Conservation (phyloP, 2,113 vertebrate species). For the Erythrocercus mccallii region DNA sequence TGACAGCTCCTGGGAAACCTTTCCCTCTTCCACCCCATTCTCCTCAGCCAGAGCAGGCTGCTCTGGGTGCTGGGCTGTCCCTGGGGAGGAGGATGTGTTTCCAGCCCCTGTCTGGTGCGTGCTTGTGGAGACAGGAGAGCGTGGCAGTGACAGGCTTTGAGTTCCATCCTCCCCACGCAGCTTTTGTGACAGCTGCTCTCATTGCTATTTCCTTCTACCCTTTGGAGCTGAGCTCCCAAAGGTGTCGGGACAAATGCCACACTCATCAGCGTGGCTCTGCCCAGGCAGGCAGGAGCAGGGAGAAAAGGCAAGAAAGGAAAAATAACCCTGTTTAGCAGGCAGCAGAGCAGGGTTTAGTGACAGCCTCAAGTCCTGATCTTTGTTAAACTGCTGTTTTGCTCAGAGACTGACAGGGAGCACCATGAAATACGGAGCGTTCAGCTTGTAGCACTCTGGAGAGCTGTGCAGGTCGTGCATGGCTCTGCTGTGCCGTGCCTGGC, state of each 20-base stretch:
- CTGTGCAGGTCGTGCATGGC: neutral
- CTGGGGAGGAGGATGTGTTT: neutral
- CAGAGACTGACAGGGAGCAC: neutral
- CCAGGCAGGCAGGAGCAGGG: neutral
- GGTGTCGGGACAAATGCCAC: slow-evolving; percentile 13
- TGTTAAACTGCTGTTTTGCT: slow-evolving; percentile 61
- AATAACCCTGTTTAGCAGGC: neutral
- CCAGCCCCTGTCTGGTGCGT: neutral
- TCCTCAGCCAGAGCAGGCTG: neutral
- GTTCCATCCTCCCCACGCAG: rapidly evolving
- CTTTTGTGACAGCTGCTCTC: neutral
- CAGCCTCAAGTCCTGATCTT: slow-evolving; percentile 48
- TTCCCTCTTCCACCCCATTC: neutral
- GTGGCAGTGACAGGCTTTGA: neutral
- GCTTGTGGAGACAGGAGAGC: rapidly evolving
- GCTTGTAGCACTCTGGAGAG: neutral
- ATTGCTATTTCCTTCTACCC: neutral
- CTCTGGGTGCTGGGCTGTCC: rapidly evolving
- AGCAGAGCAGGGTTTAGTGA: neutral
- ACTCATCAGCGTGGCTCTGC: rapidly evolving
- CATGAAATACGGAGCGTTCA: neutral
- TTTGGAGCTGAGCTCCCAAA: neutral
- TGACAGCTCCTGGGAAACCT: neutral
- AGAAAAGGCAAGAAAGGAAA: neutral
- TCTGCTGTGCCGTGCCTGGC: neutral